Evolutionary conservation across 2,888 invertebrate genomes (phyloP).

Genomic region (Crocallis elinguaria): DNA sequence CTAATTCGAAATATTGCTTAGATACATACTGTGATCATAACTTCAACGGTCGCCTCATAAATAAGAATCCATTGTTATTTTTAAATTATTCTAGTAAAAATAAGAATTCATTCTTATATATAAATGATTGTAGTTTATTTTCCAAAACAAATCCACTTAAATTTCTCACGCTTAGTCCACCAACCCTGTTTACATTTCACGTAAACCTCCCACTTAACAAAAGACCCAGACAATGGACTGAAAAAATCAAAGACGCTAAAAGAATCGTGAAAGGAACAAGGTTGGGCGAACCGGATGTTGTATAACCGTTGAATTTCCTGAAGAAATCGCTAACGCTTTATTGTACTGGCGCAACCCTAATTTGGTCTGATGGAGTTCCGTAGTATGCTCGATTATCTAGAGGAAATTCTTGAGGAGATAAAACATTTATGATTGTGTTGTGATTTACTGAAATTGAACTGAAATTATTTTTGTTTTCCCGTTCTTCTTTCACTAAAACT

Average conservation of each 20-base stretch:
- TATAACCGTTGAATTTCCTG: slow-evolving; percentile 64
- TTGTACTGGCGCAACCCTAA: slow-evolving; percentile 51
- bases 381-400: slow-evolving; percentile 36
- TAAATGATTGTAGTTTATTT: no score
- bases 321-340: slow-evolving; percentile 51
- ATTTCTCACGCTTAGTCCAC: slow-evolving; percentile 4
- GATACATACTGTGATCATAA: no score
- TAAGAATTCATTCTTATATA: no score
- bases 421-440: no score
- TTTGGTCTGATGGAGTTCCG: slow-evolving; percentile 54
- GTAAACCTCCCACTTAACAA: slow-evolving; percentile 28
- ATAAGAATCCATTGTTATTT: no score
- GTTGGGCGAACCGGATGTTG: slow-evolving; percentile 54
- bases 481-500: no score
- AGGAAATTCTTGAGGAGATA: background rate
- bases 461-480: no score
- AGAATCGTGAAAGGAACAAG: slow-evolving; percentile 33
- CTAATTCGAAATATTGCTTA: no score
- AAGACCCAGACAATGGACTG: slow-evolving; percentile 29
- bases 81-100: no score
- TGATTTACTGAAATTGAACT: no score
- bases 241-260: slow-evolving; percentile 30
- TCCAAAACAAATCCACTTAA: slow-evolving; percentile 1
- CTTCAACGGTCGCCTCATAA: no score
- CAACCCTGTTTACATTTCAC: slow-evolving; percentile 22